A percentile compares a stretch with the other conserved stretches of the same genome.
Conservation (phyloP, 1,140 invertebrate genomes). For the Lepidurus apus region DNA sequence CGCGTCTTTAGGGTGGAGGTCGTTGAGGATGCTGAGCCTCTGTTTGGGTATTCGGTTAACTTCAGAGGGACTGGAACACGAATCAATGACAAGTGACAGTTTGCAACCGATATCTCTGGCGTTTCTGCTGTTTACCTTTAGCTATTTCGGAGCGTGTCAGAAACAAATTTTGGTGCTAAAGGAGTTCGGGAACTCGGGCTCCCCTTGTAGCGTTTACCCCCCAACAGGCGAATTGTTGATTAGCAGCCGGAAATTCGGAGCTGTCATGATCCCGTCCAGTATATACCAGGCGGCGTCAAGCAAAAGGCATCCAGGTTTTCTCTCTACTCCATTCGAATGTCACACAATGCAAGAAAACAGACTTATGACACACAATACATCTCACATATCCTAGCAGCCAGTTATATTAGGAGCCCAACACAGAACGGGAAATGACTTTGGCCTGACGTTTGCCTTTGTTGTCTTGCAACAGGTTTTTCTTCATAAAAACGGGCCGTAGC, state of each 20-base stretch:
- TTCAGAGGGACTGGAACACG: too few species aligned
- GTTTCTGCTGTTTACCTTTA: slow-evolving; percentile 3
- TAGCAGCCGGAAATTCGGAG: neutral
- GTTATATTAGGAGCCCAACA: neutral
- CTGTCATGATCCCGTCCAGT: neutral
- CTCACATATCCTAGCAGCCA: slow-evolving; percentile 13
- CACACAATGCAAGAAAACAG: neutral
- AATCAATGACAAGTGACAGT: too few species aligned
- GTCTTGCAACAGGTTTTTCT: slow-evolving; percentile 2
- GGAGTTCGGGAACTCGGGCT: too few species aligned
- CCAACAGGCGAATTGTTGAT: neutral
- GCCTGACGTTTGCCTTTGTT: neutral
- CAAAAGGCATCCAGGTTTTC: neutral
- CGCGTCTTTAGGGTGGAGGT: neutral
- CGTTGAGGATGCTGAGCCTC: too few species aligned
- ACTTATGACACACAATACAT: neutral
- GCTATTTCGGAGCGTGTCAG: neutral
- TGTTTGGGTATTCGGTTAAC: too few species aligned
- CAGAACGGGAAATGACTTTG: neutral
- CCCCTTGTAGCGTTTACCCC: neutral
- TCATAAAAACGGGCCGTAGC: neutral
- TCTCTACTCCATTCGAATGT: neutral
- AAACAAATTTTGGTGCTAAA: neutral
- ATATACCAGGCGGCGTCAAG: too few species aligned
- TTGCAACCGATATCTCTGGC: neutral